These are phyloP conservation scores for Terrapene triunguis DNA, from an alignment of 2,113 vertebrate species.

Conservation along the genomic window DNA sequence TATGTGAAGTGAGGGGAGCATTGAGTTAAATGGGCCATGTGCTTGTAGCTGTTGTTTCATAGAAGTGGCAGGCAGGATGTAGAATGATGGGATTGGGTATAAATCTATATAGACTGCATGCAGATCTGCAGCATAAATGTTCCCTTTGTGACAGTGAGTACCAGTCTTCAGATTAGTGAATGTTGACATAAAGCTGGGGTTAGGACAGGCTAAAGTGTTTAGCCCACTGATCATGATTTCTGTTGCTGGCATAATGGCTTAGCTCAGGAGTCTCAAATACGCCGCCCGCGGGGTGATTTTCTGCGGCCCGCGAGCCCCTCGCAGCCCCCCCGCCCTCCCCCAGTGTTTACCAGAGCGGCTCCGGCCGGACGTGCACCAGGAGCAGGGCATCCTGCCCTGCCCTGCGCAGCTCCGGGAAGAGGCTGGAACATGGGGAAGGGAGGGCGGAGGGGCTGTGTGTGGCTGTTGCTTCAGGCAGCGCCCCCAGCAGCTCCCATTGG, in stretches of 20 bases:
- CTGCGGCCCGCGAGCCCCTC: too few species aligned
- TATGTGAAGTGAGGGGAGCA: slow-evolving; percentile 15
- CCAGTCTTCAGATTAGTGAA: background rate
- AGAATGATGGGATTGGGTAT: slow-evolving; percentile 17
- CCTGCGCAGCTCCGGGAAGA: too few species aligned
- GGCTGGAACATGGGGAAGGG: too few species aligned
- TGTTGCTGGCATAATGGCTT: background rate
- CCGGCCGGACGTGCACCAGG: too few species aligned
- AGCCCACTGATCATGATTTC: background rate
- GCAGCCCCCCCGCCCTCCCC: too few species aligned
- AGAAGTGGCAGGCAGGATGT: slow-evolving; percentile 27
- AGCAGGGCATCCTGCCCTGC: too few species aligned
- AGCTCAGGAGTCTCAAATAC: background rate
- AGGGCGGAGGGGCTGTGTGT: too few species aligned
- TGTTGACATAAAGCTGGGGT: background rate
- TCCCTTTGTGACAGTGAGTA: slow-evolving; percentile 2
- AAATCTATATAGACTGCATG: background rate
- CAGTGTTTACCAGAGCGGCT: too few species aligned
- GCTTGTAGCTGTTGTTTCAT: background rate
- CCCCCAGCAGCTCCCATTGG: too few species aligned
- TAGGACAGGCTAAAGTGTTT: background rate
- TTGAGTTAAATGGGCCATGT: background rate
- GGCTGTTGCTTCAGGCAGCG: too few species aligned
- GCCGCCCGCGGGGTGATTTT: too few species aligned
- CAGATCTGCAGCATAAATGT: slow-evolving; percentile 3